Evolutionary conservation across 2,113 vertebrate genomes (phyloP).

Genomic region (Scatophagus argus): DNA sequence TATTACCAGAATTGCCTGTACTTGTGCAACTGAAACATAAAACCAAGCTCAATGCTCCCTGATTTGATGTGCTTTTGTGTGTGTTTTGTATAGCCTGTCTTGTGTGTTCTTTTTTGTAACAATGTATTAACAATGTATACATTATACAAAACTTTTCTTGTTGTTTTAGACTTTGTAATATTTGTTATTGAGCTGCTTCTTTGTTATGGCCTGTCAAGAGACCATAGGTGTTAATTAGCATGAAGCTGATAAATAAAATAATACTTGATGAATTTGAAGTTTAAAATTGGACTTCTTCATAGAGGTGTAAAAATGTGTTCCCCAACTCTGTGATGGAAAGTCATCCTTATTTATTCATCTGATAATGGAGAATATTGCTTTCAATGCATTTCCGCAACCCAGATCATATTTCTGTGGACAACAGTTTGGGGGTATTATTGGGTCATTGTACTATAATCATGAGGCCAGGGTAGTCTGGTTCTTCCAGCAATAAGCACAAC

Average conservation of each 20-base stretch:
- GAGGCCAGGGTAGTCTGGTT: neutral
- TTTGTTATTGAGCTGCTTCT: too few relatives aligned
- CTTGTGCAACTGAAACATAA: too few relatives aligned
- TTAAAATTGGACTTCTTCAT: neutral
- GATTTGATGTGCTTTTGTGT: too few relatives aligned
- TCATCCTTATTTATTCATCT: neutral
- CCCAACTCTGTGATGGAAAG: neutral
- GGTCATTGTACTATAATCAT: neutral
- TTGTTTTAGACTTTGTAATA: too few relatives aligned
- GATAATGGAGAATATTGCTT: neutral
- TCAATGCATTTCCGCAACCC: neutral
- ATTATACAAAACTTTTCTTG: too few relatives aligned
- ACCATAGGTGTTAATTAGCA: too few relatives aligned
- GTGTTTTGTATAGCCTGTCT: too few relatives aligned
- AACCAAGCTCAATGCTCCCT: too few relatives aligned
- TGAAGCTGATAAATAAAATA: neutral
- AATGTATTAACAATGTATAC: too few relatives aligned
- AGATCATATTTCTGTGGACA: neutral
- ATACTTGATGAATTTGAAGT: neutral
- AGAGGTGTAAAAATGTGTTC: neutral
- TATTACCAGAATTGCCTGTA: too few relatives aligned
- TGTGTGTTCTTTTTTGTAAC: too few relatives aligned
- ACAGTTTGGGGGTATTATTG: neutral
- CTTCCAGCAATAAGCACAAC: constrained; percentile 16
- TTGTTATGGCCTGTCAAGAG: too few relatives aligned